Base-by-base conservation (phyloP, 2,797 vertebrate species). In the Lepidocolaptes lacrymiger region DNA sequence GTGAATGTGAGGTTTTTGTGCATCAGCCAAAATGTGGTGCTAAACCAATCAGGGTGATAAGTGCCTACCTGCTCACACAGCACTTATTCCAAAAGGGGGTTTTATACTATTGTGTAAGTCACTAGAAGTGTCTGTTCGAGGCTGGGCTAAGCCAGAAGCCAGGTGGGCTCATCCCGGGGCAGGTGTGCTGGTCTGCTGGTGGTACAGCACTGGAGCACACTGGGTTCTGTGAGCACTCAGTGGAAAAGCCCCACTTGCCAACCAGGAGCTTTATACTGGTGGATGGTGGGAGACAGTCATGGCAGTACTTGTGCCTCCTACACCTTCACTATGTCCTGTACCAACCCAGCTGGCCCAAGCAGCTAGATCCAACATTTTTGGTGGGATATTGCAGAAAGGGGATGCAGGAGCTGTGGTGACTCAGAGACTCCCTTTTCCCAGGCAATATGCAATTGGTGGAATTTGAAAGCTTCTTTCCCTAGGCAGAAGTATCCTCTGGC, bases 1-100 rank as follows among this genome's bases (percentile, higher is more conserved):
- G 74, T 2, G 2, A n/a, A 75, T 41, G 32, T 30, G 39, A 77
- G 61, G 81, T 87, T 64, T 85, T 36, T 80, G 91, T 34, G 7
- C 46, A 10, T 18, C 91, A 85, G 94, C 84, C 89, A 91, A 91
- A 89, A 76, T 17, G 79, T 73, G 89, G 41, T 14, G 79, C 81
- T 88, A 92, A 85, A 92, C 91, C 73, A 9, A 26, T 49, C 69
- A 48, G 78, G 84, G 44, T 64, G 85, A 83, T 48, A 69, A 77
- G 48, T 1, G 0, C 11, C 63, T 0, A 1, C n/a, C 56, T 62
- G 34, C 44, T 74, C 55, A 80, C 21, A 8, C 1, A 6, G 5
- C 1, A 7, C 37, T 83, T 37, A 32, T 49, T 74, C 69, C 6
- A 1, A 55, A 74, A 24, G 7, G 9, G 8, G 4, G 10, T 9